Conservation (phyloP, 2,888 invertebrate genomes). For the Digitonthophagus gazella region DNA sequence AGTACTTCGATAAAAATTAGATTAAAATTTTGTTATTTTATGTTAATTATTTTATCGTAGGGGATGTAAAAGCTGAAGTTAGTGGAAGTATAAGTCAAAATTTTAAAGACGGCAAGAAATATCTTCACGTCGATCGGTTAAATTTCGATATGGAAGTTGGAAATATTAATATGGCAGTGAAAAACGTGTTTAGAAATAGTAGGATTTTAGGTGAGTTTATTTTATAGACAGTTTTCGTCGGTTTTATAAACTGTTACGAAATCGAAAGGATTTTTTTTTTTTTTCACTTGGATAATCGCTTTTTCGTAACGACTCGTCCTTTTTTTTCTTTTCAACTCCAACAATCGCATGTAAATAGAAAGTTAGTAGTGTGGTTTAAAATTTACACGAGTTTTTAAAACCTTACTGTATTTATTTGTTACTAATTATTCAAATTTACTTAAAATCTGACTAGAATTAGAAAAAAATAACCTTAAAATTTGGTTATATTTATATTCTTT, state of each 20-base stretch:
- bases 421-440: no score
- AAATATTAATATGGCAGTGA: slow-evolving; percentile 63
- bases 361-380: not conserved
- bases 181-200: slow-evolving; percentile 67
- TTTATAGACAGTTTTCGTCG: not conserved
- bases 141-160: slow-evolving; percentile 61
- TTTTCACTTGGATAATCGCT: not conserved
- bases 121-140: slow-evolving; percentile 62
- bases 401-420: no score
- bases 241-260: no score
- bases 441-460: no score
- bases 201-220: slow-evolving; percentile 65
- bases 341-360: not conserved
- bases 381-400: no score
- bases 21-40: slow-evolving; percentile 22
- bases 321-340: no score
- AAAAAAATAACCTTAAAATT: no score
- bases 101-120: slow-evolving; percentile 52
- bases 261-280: not conserved
- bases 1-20: slow-evolving; percentile 43
- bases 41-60: slow-evolving; percentile 43
- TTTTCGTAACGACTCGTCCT: not conserved
- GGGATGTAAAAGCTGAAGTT: slow-evolving; percentile 59
- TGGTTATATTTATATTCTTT: no score
- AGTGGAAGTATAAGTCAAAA: slow-evolving; percentile 58